Evolutionary conservation across 2,113 vertebrate genomes (phyloP), one percentile per base, ranked within the genome.

Genomic region (Megaceryle torquata): DNA sequence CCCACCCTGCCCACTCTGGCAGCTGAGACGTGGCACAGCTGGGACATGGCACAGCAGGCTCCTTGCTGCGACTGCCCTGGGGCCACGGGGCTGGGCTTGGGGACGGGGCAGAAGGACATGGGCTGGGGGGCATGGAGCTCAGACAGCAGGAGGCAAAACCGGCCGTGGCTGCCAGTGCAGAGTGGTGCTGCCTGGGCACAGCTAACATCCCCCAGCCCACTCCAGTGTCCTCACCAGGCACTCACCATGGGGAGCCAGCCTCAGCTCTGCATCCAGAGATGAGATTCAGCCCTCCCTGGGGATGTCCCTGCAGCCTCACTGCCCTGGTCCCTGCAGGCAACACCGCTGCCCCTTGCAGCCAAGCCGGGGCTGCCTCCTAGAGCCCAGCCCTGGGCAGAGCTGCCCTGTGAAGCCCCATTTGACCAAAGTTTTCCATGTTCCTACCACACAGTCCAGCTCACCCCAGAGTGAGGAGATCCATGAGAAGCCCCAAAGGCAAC

Each of bases 391-490:
- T 3, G 11, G 78, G 43, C 11, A 51, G 59, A 65, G 65, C 43
- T 53, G 44, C 22, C 39, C 37, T 2, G 9, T 2, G 6, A 44
- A 77, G 33, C 71, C 51, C 41, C 0, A 1, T 67, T 41, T 54
- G 25, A 16, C 31, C 17, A 35, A 19, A 13, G 8, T 15, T 44
- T 57, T 43, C 43, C 1, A 0, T 26, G 67, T 22, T 65, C 64
- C 25, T 1, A 6, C n/a, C 33, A 33, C 2, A 0, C 3, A 21
- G n/a, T 4, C 48, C 44, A 43, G 39, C 39, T 51, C 6, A 6
- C 7, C 16, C 20, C 31, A 13, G 25, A 5, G 35, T 0, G 7
- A 63, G 37, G 1, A 0, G 25, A 39, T 14, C 24, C 0, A 0
- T 26, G 26, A 43, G 69, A 19, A 21, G 19, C 17, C 12, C 57